Evolutionary conservation across 2,797 vertebrate species (phyloP).

Genomic region (Dicrostonyx torquatus): DNA sequence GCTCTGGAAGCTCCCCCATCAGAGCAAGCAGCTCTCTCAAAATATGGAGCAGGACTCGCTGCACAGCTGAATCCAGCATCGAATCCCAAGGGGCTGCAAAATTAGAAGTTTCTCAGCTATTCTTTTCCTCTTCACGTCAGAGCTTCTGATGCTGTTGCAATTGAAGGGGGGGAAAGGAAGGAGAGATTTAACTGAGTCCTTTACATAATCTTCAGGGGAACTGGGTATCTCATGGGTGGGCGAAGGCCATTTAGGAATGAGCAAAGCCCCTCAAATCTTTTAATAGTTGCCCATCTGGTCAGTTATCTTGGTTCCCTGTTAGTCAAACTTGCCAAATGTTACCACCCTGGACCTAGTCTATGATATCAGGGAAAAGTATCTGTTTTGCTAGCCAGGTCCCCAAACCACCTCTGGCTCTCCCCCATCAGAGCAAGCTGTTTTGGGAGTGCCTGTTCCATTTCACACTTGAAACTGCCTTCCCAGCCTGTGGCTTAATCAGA

Average conservation of each 20-base stretch:
- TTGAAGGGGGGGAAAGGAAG: neutral
- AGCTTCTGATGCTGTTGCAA: slow-evolving; percentile 64
- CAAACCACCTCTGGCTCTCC: neutral
- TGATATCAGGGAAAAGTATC: neutral
- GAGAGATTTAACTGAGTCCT: slow-evolving; percentile 67
- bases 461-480: slow-evolving; percentile 59
- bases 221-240: slow-evolving; percentile 61
- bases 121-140: slow-evolving; percentile 76
- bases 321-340: slow-evolving; percentile 74
- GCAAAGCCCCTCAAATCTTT: slow-evolving; percentile 74
- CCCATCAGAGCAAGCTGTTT: neutral
- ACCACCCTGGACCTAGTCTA: slow-evolving; percentile 20
- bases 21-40: slow-evolving; percentile 66
- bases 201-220: slow-evolving; percentile 70
- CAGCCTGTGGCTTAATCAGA: slow-evolving; percentile 55
- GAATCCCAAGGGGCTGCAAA: slow-evolving; percentile 74
- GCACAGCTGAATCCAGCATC: slow-evolving; percentile 72
- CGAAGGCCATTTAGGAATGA: slow-evolving; percentile 67
- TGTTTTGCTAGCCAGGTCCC: slow-evolving; percentile 53
- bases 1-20: slow-evolving; percentile 61
- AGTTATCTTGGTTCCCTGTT: slow-evolving; percentile 65
- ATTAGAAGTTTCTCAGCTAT: slow-evolving; percentile 81
- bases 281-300: slow-evolving; percentile 78
- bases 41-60: slow-evolving; percentile 77
- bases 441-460: slow-evolving; percentile 58